Conservation (phyloP, 2,888 invertebrate genomes). For the Mactromeris polynyma region DNA sequence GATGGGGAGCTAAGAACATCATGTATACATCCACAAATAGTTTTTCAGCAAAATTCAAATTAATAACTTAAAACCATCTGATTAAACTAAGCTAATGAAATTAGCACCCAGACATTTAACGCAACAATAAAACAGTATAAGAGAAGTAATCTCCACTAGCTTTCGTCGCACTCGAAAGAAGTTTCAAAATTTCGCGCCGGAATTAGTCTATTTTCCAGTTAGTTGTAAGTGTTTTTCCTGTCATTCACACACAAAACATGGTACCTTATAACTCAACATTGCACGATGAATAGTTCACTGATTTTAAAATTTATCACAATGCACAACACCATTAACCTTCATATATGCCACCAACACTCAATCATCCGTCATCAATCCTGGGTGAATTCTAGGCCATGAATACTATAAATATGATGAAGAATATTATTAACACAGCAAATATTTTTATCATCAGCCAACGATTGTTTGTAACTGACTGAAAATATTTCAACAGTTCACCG, state of each 20-base stretch:
- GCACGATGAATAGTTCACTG: background rate
- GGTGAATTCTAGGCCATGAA: conserved; percentile 93
- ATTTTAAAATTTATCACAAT: conserved; percentile 4
- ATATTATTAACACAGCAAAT: conserved; percentile 98
- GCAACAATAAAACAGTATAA: background rate
- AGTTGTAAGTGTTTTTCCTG: background rate
- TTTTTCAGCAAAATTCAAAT: too few species aligned
- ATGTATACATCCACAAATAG: too few species aligned
- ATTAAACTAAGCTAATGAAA: background rate
- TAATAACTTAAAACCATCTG: too few species aligned
- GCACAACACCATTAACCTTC: background rate
- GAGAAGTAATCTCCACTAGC: background rate
- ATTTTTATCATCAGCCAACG: conserved; percentile 99
- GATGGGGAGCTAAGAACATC: too few species aligned
- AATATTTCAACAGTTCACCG: conserved; percentile 98
- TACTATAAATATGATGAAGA: conserved; percentile 99
- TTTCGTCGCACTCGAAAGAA: background rate
- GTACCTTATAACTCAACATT: background rate
- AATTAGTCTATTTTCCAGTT: background rate
- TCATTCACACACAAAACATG: background rate
- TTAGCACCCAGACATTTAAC: background rate
- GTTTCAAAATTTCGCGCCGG: background rate
- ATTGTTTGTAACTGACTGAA: conserved; percentile 98
- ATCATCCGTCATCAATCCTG: background rate
- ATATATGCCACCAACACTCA: background rate